Evolutionary conservation across 2,113 vertebrate genomes (phyloP).

Genomic region (Pteropus alecto): DNA sequence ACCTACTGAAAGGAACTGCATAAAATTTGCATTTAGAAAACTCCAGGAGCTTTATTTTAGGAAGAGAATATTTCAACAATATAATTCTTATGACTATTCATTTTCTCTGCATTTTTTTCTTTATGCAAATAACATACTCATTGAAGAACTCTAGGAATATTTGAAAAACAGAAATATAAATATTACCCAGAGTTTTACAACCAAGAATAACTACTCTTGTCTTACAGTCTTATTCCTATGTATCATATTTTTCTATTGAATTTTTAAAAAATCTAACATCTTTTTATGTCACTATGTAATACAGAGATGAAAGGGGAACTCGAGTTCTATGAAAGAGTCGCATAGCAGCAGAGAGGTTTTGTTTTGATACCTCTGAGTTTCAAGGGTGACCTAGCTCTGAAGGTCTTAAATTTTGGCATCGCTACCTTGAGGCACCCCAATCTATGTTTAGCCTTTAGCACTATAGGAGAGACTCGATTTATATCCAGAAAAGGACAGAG

Average conservation of each 20-base stretch:
- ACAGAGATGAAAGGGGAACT: background rate
- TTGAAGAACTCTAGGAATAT: background rate
- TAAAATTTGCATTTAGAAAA: conserved; percentile 15
- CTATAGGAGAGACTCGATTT: background rate
- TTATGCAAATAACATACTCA: background rate
- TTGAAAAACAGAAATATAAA: background rate
- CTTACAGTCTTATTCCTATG: background rate
- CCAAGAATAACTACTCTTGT: background rate
- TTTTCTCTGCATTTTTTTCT: conserved; percentile 20
- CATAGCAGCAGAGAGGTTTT: background rate
- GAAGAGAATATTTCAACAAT: background rate
- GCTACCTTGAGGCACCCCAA: background rate
- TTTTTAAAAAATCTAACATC: background rate
- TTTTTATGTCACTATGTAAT: background rate
- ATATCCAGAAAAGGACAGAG: background rate
- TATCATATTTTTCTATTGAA: background rate
- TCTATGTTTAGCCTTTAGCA: background rate
- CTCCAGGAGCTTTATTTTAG: background rate
- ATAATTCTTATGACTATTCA: background rate
- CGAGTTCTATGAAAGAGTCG: background rate
- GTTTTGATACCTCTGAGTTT: background rate
- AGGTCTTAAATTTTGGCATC: background rate
- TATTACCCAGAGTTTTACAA: background rate
- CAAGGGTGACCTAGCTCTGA: background rate
- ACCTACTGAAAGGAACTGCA: background rate